Evolutionary conservation across 2,797 vertebrate genomes (phyloP).

Genomic region (Gadopsis marmoratus): DNA sequence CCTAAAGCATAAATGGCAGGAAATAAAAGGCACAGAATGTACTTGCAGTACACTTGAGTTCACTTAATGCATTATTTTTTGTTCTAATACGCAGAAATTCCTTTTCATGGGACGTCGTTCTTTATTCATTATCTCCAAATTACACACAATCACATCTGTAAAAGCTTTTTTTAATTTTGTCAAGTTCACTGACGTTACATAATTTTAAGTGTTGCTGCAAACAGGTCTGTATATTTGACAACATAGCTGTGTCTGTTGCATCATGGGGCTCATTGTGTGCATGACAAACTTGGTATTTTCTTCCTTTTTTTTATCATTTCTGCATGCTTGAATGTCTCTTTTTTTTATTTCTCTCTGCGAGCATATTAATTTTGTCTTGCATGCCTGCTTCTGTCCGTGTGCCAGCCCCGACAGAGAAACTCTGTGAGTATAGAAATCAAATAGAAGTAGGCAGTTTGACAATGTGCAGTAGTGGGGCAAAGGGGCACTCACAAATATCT

Average conservation of each 20-base stretch:
- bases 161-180: neutral
- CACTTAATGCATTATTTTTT: neutral
- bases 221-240: neutral
- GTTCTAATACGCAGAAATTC: neutral
- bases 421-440: slow-evolving; percentile 70
- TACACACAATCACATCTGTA: neutral
- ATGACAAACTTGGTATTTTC: neutral
- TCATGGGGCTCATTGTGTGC: neutral
- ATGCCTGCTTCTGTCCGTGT: slow-evolving; percentile 59
- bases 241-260: neutral
- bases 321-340: slow-evolving; percentile 34
- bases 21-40: neutral
- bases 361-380: slow-evolving; percentile 57
- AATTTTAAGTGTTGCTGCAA: neutral
- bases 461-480: neutral
- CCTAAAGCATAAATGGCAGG: neutral
- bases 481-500: neutral
- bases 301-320: neutral
- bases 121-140: neutral
- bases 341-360: slow-evolving; percentile 32
- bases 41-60: neutral
- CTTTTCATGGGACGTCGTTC: neutral
- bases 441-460: neutral
- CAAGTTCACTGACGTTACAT: neutral
- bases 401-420: slow-evolving; percentile 66